Base-by-base conservation (phyloP, 2,888 invertebrate genomes). In the Petrophora chlorosata region DNA sequence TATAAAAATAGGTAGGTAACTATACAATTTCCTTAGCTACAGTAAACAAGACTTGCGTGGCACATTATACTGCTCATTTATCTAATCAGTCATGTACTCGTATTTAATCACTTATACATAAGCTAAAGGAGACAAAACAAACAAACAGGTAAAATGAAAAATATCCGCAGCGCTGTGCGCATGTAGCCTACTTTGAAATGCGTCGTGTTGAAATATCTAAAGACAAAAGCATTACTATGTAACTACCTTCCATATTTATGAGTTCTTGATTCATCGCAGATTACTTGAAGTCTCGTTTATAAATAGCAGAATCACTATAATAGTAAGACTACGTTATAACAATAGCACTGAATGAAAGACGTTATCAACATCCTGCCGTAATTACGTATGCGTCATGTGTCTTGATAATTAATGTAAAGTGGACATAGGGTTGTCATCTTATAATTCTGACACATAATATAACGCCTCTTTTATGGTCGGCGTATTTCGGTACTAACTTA, bases 281-380 rank as follows among this genome's bases (percentile, higher is more conserved):
- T 65, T 64, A 52, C 60, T 59, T 14, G 45, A 62, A 53, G 53
- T 47, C 51, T 52, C 45, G 53, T 66, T 72, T 78, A 76, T 76
- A 70, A 74, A 76, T 76, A 80, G 70, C 66, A 59, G 51, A 61
- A 65, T 67, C 68, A 74, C 33, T 53, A 49, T 19, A 25, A 70
- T 63, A 62, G 56, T 47, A 55, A 32, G 46, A 48, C 63, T 53
- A 58, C 59, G 67, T 69, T 69, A 72, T 71, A 65, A 71, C 59
- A 63, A 65, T 69, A 64, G 58, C 71, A 71, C 71, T 81, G 75
- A 83, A 84, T 84, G 79, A 73, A 76, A 68, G 60, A 70, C 76
- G 73, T 76, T 84, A 85, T 82, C 82, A 75, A 76, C 80, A 81
- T 83, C 82, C 85, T 82, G 82, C 47, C 65, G 65, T 80, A 79